Conservation (phyloP, 2,888 invertebrate species). For the Adelognathus sp. region DNA sequence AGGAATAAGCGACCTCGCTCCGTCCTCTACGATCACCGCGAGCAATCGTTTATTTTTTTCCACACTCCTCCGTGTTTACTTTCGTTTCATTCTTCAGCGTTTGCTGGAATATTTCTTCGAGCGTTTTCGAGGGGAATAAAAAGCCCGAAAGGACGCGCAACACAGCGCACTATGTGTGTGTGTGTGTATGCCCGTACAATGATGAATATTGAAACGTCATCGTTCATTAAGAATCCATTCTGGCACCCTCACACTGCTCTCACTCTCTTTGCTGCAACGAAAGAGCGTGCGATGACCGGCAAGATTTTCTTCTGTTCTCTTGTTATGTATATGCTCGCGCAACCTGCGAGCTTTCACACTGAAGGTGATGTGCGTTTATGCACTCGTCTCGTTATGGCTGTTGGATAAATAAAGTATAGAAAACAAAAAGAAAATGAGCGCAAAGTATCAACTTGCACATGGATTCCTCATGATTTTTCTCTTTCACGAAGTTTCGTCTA, state of each 20-base stretch:
- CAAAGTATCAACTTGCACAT: not conserved
- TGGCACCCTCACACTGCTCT: not conserved
- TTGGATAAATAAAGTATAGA: not conserved
- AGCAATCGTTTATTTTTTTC: conserved; percentile 3
- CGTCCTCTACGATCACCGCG: not conserved
- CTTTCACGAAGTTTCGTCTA: too few species aligned
- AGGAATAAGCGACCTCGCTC: not conserved
- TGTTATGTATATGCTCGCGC: not conserved
- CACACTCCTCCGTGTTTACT: conserved; percentile 1
- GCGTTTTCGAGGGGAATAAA: not conserved
- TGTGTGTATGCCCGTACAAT: too few species aligned
- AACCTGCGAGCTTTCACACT: conserved; percentile 22
- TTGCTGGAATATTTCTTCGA: not conserved
- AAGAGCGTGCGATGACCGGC: conserved; percentile 54
- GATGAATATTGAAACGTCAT: conserved; percentile 61
- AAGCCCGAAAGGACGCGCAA: not conserved
- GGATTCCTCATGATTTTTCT: too few species aligned
- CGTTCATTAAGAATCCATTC: conserved; percentile 66
- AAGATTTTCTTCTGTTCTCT: conserved; percentile 51
- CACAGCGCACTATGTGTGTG: not conserved
- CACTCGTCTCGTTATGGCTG: not conserved
- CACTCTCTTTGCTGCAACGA: conserved; percentile 14
- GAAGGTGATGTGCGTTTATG: conserved; percentile 12
- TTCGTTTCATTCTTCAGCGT: conserved; percentile 14
- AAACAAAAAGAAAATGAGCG: not conserved